Evolutionary conservation across 2,888 invertebrate genomes (phyloP).

Genomic region (Xestia c-nigrum): DNA sequence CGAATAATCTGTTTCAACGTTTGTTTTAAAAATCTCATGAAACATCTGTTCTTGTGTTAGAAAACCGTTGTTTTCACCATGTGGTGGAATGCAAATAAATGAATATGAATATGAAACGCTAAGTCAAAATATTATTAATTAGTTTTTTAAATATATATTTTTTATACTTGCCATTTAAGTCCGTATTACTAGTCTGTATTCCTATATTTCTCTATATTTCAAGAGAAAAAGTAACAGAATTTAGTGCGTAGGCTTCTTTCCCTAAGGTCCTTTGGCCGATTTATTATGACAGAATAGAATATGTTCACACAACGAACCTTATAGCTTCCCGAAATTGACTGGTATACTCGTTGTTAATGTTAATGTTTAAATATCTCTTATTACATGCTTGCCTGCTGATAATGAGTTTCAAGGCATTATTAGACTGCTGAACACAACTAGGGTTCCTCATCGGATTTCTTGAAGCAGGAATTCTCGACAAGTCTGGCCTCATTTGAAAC

Average conservation of each 20-base stretch:
- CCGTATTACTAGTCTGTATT: background rate
- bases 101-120: too few species aligned
- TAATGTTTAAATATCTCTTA: background rate
- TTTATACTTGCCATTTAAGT: background rate
- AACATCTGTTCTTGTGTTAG: background rate
- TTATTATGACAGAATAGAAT: background rate
- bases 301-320: background rate
- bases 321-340: background rate
- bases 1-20: constrained; percentile 2
- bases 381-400: background rate
- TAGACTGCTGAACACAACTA: constrained; percentile 2
- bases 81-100: too few species aligned
- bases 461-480: background rate
- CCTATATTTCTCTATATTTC: background rate
- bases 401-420: background rate
- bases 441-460: background rate
- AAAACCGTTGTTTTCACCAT: too few species aligned
- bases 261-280: background rate
- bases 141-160: background rate
- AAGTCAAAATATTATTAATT: background rate
- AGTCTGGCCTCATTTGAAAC: background rate
- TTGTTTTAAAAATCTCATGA: constrained; percentile 2
- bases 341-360: background rate
- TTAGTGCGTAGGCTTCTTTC: background rate
- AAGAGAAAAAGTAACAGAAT: background rate